phyloP scores from a whole-genome alignment of 1,140 invertebrate genomes.

The Drosophila quadrilineata region DNA sequence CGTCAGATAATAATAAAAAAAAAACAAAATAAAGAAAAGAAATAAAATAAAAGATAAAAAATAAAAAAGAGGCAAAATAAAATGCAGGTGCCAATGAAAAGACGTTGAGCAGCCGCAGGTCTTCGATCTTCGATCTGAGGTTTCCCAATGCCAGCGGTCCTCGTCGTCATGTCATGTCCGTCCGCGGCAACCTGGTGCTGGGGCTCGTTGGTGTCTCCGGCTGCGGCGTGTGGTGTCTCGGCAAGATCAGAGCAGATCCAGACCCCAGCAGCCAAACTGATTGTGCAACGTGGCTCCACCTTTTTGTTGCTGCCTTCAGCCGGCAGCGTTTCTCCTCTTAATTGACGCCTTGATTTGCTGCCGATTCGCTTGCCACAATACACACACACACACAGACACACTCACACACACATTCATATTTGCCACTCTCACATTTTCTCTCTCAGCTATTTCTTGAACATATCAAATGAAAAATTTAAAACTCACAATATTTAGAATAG shows the following conservation, averaged over 20 bases:
- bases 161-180: no score
- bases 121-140: slow-evolving; percentile 16
- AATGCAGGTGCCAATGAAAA: slow-evolving; percentile 38
- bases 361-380: slow-evolving; percentile 21
- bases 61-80: slow-evolving; percentile 15
- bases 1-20: slow-evolving; percentile 35
- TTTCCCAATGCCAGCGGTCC: no score
- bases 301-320: slow-evolving; percentile 39
- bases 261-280: slow-evolving; percentile 32
- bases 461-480: no score
- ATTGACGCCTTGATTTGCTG: slow-evolving; percentile 46
- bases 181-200: no score
- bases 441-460: no score
- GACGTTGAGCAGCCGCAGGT: slow-evolving; percentile 12
- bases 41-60: no score
- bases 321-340: slow-evolving; percentile 32
- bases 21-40: no score
- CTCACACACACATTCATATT: neutral
- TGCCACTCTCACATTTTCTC: neutral
- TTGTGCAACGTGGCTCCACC: slow-evolving; percentile 38
- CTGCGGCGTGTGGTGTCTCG: no score
- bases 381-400: neutral
- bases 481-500: neutral
- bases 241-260: slow-evolving; percentile 43
- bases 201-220: no score